Conservation (phyloP, 2,888 invertebrate species). For the Cartodere bifasciata region DNA sequence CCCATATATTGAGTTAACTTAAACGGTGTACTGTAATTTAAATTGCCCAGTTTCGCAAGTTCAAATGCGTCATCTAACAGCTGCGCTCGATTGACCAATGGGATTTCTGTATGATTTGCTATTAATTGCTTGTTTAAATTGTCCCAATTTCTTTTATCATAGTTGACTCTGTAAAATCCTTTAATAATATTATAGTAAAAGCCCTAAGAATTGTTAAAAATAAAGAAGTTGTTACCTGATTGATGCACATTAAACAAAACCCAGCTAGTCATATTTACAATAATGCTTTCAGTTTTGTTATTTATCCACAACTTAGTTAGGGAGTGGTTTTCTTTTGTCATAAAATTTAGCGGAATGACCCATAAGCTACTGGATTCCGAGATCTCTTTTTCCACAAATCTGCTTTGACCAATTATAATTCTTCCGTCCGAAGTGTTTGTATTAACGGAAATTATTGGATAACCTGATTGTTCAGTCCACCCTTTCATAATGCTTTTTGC, state of each 20-base stretch:
- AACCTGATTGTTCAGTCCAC: slow-evolving; percentile 62
- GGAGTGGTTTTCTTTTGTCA: slow-evolving; percentile 21
- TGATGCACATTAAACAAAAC: slow-evolving; percentile 49
- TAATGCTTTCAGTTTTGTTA: slow-evolving; percentile 19
- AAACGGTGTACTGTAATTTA: slow-evolving; percentile 48
- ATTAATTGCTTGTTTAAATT: slow-evolving; percentile 36
- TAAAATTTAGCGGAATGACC: slow-evolving; percentile 48
- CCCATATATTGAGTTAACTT: slow-evolving; percentile 51
- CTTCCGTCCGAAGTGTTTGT: slow-evolving; percentile 21
- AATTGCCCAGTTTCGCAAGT: slow-evolving; percentile 43
- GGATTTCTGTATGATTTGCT: slow-evolving; percentile 34
- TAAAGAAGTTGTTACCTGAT: slow-evolving; percentile 42
- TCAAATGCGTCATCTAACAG: slow-evolving; percentile 62
- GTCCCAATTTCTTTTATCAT: slow-evolving; percentile 46
- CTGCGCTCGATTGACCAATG: slow-evolving; percentile 52
- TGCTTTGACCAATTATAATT: slow-evolving; percentile 34
- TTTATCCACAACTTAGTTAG: slow-evolving; percentile 23
- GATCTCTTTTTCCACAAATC: slow-evolving; percentile 25
- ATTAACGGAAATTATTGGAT: slow-evolving; percentile 48
- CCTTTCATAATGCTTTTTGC: slow-evolving; percentile 52
- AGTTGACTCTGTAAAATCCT: slow-evolving; percentile 53
- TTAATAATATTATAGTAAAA: too few species aligned
- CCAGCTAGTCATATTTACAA: slow-evolving; percentile 34
- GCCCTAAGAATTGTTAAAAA: too few species aligned
- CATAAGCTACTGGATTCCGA: slow-evolving; percentile 31